Percentiles rank a stretch among this genome's conserved stretches.
phyloP scores from a whole-genome alignment of 2,113 vertebrate species.

The Oriolus oriolus region DNA sequence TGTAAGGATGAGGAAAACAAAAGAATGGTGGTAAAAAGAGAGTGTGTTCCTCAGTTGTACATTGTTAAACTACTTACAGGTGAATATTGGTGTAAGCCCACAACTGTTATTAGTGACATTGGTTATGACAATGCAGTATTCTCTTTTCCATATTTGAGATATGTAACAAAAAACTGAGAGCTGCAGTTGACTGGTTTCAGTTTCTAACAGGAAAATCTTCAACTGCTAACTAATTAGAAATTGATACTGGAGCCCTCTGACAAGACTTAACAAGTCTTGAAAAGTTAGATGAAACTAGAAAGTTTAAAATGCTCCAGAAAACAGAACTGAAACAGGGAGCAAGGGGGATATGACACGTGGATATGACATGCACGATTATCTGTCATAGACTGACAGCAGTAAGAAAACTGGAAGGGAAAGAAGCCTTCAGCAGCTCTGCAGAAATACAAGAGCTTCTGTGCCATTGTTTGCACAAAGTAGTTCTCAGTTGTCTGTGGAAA shows the following conservation, averaged over 20 bases:
- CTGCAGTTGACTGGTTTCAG: background rate
- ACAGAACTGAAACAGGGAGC: background rate
- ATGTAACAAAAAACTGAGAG: background rate
- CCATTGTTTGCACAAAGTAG: background rate
- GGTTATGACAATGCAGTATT: background rate
- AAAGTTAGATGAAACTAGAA: background rate
- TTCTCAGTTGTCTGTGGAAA: background rate
- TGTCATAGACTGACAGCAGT: background rate
- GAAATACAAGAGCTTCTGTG: background rate
- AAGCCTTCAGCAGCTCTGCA: background rate
- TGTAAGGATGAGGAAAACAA: background rate
- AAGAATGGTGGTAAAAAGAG: background rate
- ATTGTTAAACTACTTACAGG: background rate
- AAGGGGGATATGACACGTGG: accelerated
- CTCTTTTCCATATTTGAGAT: background rate
- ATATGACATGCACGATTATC: background rate
- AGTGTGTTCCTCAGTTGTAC: background rate
- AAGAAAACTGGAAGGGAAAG: background rate
- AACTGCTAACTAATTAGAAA: background rate
- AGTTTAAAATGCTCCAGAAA: background rate
- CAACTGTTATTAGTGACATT: background rate
- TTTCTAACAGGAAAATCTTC: constrained; percentile 20
- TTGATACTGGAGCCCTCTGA: background rate
- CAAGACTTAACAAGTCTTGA: background rate
- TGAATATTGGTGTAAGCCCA: background rate